Evolutionary conservation across 1,140 invertebrate genomes (phyloP).

Genomic region (Drosophila sechellia): DNA sequence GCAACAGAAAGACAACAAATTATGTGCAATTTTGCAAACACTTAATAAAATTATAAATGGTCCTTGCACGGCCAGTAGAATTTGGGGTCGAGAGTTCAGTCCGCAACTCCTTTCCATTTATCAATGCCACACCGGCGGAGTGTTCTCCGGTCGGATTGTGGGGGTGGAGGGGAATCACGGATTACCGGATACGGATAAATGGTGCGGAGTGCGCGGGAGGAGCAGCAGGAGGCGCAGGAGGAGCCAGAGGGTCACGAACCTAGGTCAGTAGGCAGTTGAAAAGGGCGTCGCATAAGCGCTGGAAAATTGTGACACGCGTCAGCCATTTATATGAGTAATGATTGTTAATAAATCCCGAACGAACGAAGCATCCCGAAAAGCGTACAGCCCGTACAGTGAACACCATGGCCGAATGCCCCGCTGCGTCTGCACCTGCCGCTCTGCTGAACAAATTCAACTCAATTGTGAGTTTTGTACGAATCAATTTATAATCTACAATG

Average conservation of each 20-base stretch:
- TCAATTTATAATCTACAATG: slow-evolving; percentile 79
- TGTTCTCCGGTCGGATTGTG: slow-evolving; percentile 40
- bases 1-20: slow-evolving; percentile 78
- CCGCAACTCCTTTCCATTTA: slow-evolving; percentile 76
- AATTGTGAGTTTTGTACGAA: slow-evolving; percentile 80
- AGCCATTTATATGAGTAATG: slow-evolving; percentile 83
- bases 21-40: slow-evolving; percentile 82
- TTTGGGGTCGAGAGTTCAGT: slow-evolving; percentile 8
- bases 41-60: slow-evolving; percentile 84
- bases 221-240: background rate
- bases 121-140: slow-evolving; percentile 59
- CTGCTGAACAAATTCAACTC: slow-evolving; percentile 72
- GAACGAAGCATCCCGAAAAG: slow-evolving; percentile 31
- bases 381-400: slow-evolving; percentile 16
- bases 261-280: slow-evolving; percentile 67
- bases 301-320: slow-evolving; percentile 82
- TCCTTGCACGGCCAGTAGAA: slow-evolving; percentile 67
- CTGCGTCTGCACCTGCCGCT: slow-evolving; percentile 39
- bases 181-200: slow-evolving; percentile 21
- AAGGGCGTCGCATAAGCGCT: slow-evolving; percentile 77
- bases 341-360: slow-evolving; percentile 79
- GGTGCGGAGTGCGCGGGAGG: background rate
- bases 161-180: slow-evolving; percentile 25
- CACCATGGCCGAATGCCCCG: slow-evolving; percentile 6
- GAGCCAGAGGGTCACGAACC: slow-evolving; percentile 27